phyloP scores from a whole-genome alignment of 1,140 invertebrate species.

The Drosophila equinoxialis region DNA sequence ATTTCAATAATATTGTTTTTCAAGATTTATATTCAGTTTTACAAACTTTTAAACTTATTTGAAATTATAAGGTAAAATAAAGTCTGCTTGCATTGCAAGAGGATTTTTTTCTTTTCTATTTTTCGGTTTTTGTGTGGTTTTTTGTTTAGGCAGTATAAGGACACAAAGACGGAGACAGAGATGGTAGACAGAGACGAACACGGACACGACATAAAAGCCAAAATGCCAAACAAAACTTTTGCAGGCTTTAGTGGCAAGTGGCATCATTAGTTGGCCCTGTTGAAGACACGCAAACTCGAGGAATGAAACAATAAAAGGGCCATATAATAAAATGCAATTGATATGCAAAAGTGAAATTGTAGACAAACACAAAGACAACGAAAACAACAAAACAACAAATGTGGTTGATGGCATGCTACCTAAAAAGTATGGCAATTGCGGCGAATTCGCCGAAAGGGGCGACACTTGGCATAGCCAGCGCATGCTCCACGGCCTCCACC shows the following conservation, averaged over 20 bases:
- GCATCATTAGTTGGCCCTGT: conserved; percentile 50
- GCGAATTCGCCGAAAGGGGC: conserved; percentile 60
- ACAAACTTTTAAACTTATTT: too few species aligned
- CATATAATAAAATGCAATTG: conserved; percentile 72
- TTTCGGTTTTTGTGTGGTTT: conserved; percentile 54
- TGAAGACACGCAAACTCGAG: conserved; percentile 51
- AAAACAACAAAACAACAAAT: conserved; percentile 26
- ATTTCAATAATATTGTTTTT: too few species aligned
- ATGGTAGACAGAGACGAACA: conserved; percentile 5
- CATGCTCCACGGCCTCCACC: conserved; percentile 54
- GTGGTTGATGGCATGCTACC: conserved; percentile 31
- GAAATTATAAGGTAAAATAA: too few species aligned
- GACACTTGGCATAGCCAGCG: conserved; percentile 32
- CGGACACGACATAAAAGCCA: conserved; percentile 55
- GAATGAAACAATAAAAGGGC: conserved; percentile 56
- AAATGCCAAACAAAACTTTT: conserved; percentile 56
- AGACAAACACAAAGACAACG: conserved; percentile 26
- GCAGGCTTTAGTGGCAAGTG: conserved; percentile 46
- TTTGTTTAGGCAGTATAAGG: conserved; percentile 63
- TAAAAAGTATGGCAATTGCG: conserved; percentile 30
- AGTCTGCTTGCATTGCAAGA: not conserved
- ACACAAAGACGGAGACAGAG: conserved; percentile 38
- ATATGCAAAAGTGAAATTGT: conserved; percentile 76
- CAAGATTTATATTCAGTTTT: too few species aligned
- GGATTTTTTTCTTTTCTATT: not conserved